Conservation (phyloP, 37 sponge, comb jelly and placozoan genomes). For the Mnemiopsis leidyi region DNA sequence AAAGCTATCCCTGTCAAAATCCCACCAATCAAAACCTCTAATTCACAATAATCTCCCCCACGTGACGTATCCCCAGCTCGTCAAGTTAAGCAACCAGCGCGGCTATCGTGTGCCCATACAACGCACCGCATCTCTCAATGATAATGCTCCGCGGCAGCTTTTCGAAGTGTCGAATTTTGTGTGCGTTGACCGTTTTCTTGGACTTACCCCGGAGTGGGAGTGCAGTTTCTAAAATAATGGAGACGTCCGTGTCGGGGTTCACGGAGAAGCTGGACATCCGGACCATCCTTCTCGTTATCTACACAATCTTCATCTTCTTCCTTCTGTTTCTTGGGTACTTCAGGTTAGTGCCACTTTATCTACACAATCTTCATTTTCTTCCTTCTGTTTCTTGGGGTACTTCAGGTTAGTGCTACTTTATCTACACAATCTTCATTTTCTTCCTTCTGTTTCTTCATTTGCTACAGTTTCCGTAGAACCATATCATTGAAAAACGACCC, state of each 20-base stretch:
- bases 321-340: slow-evolving; percentile 51
- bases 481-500: no score
- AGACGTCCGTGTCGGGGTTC: slow-evolving; percentile 15
- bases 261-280: slow-evolving; percentile 48
- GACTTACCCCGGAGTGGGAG: not conserved
- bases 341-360: not conserved
- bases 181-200: not conserved
- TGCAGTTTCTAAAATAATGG: not conserved
- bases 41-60: not conserved
- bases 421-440: not conserved
- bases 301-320: slow-evolving; percentile 61
- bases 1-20: not conserved
- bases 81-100: not conserved
- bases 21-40: not conserved
- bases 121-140: not conserved
- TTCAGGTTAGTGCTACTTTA: slow-evolving; percentile 18
- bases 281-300: slow-evolving; percentile 57
- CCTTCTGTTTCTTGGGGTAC: slow-evolving; percentile 43
- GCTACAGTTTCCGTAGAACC: slow-evolving; percentile 54
- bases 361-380: not conserved
- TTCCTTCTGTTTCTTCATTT: slow-evolving; percentile 30
- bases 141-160: no score
- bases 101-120: not conserved
- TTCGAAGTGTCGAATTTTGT: not conserved
- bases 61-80: not conserved